These are phyloP conservation scores for Amazona guildingii DNA, from an alignment of 2,113 vertebrate species.

Conservation along the genomic window DNA sequence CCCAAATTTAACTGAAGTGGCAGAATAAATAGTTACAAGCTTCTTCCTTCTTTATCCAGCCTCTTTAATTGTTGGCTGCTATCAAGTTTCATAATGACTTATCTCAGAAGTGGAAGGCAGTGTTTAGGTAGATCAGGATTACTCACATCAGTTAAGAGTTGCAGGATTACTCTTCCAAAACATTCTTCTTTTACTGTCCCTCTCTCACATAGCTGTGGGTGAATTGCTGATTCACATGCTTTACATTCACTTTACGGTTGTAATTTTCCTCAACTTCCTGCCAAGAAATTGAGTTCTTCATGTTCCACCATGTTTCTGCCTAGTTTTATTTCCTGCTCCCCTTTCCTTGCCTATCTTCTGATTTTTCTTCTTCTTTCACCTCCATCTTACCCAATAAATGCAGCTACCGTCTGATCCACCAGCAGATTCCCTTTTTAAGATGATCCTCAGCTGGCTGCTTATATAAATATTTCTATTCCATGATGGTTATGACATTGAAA, in stretches of 20 bases:
- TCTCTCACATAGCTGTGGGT: background rate
- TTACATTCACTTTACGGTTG: background rate
- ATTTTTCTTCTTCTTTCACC: background rate
- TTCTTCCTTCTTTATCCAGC: background rate
- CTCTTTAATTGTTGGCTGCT: background rate
- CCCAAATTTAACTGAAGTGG: background rate
- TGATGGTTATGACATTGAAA: background rate
- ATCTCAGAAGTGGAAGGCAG: background rate
- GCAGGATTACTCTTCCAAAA: background rate
- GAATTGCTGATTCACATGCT: constrained; percentile 11
- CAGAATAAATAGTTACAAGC: background rate
- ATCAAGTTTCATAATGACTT: background rate
- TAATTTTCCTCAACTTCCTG: background rate
- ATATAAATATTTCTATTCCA: background rate
- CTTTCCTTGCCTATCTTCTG: background rate
- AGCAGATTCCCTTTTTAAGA: background rate
- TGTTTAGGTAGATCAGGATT: constrained; percentile 14
- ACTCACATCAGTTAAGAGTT: background rate
- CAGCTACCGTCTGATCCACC: background rate
- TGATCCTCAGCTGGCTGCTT: background rate
- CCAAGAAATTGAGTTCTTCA: background rate
- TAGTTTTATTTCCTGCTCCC: background rate
- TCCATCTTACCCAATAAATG: background rate
- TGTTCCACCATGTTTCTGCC: background rate
- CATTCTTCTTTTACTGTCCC: background rate